phyloP scores from a whole-genome alignment of 2,888 invertebrate species.

The Mythimna impura region DNA sequence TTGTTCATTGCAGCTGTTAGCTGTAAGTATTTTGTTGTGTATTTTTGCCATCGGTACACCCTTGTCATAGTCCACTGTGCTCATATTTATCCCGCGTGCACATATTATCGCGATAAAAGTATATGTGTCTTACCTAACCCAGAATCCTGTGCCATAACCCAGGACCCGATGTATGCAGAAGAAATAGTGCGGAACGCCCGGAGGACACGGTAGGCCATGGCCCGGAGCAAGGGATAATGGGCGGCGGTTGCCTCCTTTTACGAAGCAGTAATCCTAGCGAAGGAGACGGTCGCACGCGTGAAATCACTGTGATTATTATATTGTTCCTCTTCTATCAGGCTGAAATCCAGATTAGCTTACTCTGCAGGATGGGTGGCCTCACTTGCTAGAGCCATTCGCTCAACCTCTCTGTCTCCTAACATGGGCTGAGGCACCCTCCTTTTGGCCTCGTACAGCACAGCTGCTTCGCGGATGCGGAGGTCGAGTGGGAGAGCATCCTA shows the following conservation, averaged over 20 bases:
- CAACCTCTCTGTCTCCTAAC: background rate
- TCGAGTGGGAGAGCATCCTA: background rate
- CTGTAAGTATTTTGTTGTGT: constrained; percentile 35
- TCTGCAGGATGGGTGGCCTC: background rate
- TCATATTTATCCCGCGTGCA: background rate
- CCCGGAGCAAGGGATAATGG: too few relatives aligned
- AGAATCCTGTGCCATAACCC: too few relatives aligned
- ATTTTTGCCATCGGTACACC: background rate
- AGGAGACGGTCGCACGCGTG: background rate
- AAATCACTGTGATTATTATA: background rate
- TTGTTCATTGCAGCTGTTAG: constrained; percentile 22
- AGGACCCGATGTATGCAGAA: too few relatives aligned
- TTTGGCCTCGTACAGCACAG: background rate
- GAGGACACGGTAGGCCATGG: too few relatives aligned
- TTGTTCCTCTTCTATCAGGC: background rate
- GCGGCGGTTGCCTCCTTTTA: too few relatives aligned
- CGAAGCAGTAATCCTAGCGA: background rate
- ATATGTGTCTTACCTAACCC: background rate
- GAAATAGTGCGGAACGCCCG: too few relatives aligned
- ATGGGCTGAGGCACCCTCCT: background rate
- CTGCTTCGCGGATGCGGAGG: background rate
- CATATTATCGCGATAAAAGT: background rate
- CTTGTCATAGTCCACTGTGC: background rate
- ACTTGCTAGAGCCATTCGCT: background rate
- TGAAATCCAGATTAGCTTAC: background rate